These are phyloP conservation scores for Eufriesea mexicana DNA, from an alignment of 1,140 invertebrate genomes.

Conservation along the genomic window DNA sequence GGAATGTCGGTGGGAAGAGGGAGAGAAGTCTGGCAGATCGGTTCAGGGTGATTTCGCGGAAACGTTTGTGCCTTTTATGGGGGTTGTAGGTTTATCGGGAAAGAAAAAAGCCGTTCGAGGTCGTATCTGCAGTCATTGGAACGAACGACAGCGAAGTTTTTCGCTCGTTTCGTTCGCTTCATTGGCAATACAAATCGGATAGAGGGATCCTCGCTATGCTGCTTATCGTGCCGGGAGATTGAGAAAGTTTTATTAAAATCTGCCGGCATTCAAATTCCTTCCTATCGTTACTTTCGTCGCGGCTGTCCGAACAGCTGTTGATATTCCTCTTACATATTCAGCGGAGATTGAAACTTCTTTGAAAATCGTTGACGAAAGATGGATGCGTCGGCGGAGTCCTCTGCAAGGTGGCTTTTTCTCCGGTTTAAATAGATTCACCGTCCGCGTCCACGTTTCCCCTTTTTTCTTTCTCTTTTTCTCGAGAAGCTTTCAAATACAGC, in stretches of 20 bases:
- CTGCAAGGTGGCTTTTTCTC: too few species aligned
- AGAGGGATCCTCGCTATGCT: background rate
- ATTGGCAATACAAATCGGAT: constrained; percentile 22
- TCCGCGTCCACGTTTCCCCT: background rate
- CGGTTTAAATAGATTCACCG: background rate
- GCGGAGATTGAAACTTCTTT: background rate
- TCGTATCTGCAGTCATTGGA: background rate
- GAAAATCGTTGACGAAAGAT: background rate
- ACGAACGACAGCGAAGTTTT: background rate
- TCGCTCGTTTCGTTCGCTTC: background rate
- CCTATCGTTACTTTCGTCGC: background rate
- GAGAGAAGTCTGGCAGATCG: constrained; percentile 19
- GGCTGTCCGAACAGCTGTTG: background rate
- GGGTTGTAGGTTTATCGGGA: constrained; percentile 21
- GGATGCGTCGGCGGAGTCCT: background rate
- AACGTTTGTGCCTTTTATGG: constrained; percentile 40
- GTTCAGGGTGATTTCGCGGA: constrained; percentile 26
- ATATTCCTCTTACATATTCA: background rate
- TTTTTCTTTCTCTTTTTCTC: background rate
- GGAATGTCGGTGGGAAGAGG: background rate
- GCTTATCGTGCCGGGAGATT: constrained; percentile 5
- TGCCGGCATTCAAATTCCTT: background rate
- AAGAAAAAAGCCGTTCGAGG: constrained; percentile 3
- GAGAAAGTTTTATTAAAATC: background rate
- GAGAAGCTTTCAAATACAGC: constrained; percentile 5